Percentiles rank a stretch among this genome's conserved stretches.
Evolutionary conservation across 2,113 vertebrate species (phyloP).

Genomic region (Lepisosteus oculatus): DNA sequence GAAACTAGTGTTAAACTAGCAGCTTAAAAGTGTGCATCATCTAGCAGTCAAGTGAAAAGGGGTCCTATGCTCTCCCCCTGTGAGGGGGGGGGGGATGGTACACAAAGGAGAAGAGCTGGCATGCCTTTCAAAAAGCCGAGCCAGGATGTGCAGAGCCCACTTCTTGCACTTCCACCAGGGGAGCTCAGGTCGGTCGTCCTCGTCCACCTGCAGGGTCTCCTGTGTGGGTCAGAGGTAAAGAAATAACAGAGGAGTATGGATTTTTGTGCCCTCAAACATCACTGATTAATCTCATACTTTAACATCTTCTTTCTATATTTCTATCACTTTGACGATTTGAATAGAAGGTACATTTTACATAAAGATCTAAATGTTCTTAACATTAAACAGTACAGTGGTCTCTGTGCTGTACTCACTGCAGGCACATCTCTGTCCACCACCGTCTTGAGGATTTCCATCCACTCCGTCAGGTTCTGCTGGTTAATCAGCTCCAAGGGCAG

Average conservation of each 20-base stretch:
- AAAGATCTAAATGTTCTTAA: too few species aligned
- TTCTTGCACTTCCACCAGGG: conserved; percentile 99
- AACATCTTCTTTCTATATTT: too few species aligned
- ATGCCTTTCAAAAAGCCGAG: conserved; percentile 95
- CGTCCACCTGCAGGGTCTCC: conserved; percentile 96
- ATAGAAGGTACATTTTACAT: too few species aligned
- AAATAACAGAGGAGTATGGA: not conserved
- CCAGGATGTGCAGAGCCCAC: conserved; percentile 97
- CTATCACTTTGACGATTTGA: too few species aligned
- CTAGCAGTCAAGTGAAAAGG: too few species aligned
- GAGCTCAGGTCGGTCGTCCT: conserved; percentile 93
- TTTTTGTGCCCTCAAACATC: too few species aligned
- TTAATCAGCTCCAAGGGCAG: conserved; percentile 96
- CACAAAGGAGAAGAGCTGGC: not conserved
- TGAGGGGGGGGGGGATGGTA: too few species aligned
- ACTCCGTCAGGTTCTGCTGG: conserved; percentile 92
- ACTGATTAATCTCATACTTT: too few species aligned
- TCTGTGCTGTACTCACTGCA: conserved; percentile 70
- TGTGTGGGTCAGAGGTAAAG: conserved; percentile 37
- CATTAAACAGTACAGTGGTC: not conserved
- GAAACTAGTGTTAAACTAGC: not conserved
- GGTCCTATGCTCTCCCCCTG: too few species aligned
- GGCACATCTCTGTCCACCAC: conserved; percentile 95
- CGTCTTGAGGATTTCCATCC: conserved; percentile 96
- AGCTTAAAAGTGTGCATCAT: too few species aligned